Percentiles rank a stretch among this genome's conserved stretches.
These are phyloP conservation scores for Tringa solitaria DNA, from an alignment of 2,113 vertebrate genomes.

Conservation along the genomic window DNA sequence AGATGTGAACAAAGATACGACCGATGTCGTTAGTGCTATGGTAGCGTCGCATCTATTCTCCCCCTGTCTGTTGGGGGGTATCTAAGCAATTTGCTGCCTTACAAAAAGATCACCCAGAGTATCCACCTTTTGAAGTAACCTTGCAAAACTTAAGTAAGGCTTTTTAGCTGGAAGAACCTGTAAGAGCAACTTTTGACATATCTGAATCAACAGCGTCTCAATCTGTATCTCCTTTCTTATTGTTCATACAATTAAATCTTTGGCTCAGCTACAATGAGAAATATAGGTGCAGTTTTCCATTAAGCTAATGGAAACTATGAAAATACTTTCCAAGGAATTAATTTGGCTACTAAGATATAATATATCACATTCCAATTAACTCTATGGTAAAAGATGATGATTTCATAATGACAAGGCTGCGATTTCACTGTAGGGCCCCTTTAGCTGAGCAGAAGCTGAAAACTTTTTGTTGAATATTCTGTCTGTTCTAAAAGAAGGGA, in stretches of 20 bases:
- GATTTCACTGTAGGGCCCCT: background rate
- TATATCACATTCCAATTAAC: slow-evolving; percentile 59
- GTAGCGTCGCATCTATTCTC: background rate
- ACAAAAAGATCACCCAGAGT: background rate
- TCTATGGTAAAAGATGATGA: slow-evolving; percentile 35
- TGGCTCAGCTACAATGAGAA: slow-evolving; percentile 28
- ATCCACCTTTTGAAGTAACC: background rate
- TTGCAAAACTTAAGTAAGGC: background rate
- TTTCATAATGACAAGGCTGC: slow-evolving; percentile 43
- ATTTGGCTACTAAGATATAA: slow-evolving; percentile 40
- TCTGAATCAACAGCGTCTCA: background rate
- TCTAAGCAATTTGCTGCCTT: background rate
- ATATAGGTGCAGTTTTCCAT: slow-evolving; percentile 51
- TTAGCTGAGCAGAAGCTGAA: background rate
- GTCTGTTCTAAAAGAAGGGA: background rate
- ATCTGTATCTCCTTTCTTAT: background rate
- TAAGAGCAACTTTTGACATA: background rate
- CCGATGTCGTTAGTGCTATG: background rate
- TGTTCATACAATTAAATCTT: slow-evolving; percentile 19
- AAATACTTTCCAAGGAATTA: slow-evolving; percentile 62
- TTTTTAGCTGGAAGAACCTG: background rate
- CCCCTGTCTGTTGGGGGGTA: background rate
- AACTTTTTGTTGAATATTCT: slow-evolving; percentile 19
- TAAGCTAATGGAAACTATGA: slow-evolving; percentile 60
- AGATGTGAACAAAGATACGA: background rate